Conservation (phyloP, 2,113 vertebrate species). For the Ptilorrhoa leucosticta region DNA sequence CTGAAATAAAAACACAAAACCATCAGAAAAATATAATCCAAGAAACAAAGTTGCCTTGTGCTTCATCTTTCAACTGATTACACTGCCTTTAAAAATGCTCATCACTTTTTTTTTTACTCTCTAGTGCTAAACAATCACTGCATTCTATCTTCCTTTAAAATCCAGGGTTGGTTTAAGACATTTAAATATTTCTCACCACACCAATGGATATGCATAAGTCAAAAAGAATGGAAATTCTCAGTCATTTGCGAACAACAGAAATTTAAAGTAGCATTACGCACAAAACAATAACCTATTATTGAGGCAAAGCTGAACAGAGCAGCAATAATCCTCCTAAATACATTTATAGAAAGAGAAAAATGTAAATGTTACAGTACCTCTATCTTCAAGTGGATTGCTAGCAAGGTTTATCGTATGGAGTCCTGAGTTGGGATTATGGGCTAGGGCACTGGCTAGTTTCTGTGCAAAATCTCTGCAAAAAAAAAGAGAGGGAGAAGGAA, state of each 20-base stretch:
- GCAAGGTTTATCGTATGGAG: constrained; percentile 93
- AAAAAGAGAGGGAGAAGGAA: background rate
- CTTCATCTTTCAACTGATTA: background rate
- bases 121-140: background rate
- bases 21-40: background rate
- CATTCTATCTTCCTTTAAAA: background rate
- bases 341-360: background rate
- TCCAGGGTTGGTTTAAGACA: background rate
- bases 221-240: background rate
- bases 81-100: background rate
- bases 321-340: background rate
- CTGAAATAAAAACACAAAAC: background rate
- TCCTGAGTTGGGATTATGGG: constrained; percentile 90
- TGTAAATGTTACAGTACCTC: constrained; percentile 74
- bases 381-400: constrained; percentile 92
- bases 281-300: background rate
- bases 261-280: background rate
- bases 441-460: constrained; percentile 87
- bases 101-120: background rate
- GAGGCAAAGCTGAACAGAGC: background rate
- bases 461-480: constrained; percentile 91
- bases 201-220: background rate
- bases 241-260: background rate
- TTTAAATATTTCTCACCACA: background rate
- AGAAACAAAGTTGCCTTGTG: background rate